Percentiles rank a stretch among this genome's conserved stretches.
Conservation (phyloP, 2,888 invertebrate species). For the Oasisia sp. region DNA sequence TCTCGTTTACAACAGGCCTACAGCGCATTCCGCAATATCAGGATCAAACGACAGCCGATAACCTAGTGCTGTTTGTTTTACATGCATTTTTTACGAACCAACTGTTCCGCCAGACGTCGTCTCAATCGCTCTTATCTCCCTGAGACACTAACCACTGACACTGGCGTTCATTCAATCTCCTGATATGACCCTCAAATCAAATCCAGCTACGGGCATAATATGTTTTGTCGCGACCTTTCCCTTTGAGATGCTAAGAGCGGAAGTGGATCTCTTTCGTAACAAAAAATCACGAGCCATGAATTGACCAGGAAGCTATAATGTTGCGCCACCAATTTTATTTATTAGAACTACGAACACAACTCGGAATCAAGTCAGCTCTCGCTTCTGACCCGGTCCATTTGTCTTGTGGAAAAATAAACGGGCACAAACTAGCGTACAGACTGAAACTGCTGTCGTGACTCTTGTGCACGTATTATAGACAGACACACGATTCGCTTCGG, state of each 20-base stretch:
- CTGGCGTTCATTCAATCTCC: background rate
- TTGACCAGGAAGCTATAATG: background rate
- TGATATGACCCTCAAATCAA: background rate
- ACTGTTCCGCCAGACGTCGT: background rate
- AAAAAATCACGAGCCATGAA: background rate
- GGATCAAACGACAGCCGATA: background rate
- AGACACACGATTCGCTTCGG: background rate
- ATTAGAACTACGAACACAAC: background rate
- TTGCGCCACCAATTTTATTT: background rate
- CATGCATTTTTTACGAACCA: no score
- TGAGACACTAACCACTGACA: background rate
- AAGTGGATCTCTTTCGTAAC: background rate
- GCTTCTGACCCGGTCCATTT: background rate
- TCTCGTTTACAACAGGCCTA: conserved; percentile 1
- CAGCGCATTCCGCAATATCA: background rate
- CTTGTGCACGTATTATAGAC: background rate
- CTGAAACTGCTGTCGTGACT: background rate
- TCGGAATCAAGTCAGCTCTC: background rate
- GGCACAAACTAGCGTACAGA: background rate
- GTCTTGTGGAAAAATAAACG: background rate
- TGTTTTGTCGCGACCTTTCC: background rate
- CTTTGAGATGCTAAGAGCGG: background rate
- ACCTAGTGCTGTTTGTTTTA: background rate
- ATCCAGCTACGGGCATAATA: background rate
- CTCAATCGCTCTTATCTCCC: background rate